Percentiles rank a stretch among this genome's conserved stretches.
phyloP scores from a whole-genome alignment of 1,140 invertebrate genomes.

The Oreohelix idahoensis region DNA sequence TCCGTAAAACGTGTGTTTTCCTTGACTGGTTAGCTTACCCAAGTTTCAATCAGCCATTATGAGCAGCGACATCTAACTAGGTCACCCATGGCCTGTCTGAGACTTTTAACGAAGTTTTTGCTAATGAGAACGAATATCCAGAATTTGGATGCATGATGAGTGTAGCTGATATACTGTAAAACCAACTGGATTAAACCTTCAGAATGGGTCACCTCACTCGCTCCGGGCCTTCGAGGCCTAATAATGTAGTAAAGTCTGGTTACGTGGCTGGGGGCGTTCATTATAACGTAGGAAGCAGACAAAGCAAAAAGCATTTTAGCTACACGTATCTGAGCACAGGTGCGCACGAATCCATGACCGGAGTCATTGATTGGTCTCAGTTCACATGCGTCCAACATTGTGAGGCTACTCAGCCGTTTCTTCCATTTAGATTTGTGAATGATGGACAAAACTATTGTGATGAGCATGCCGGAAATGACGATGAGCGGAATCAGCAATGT shows the following conservation, averaged over 20 bases:
- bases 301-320: conserved; percentile 58
- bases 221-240: neutral
- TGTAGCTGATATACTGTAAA: conserved; percentile 50
- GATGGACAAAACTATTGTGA: conserved; percentile 48
- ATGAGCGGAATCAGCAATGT: conserved; percentile 53
- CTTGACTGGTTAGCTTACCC: no score
- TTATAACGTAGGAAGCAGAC: conserved; percentile 50
- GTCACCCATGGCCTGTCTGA: neutral
- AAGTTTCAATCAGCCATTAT: neutral
- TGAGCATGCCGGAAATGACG: conserved; percentile 48
- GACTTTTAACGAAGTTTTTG: conserved; percentile 45
- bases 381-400: conserved; percentile 28
- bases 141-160: conserved; percentile 54
- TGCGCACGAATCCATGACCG: neutral
- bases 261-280: conserved; percentile 56
- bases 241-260: conserved; percentile 47
- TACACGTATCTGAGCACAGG: conserved; percentile 53
- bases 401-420: conserved; percentile 33
- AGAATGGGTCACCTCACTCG: neutral
- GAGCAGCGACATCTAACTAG: neutral
- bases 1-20: no score
- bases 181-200: conserved; percentile 46
- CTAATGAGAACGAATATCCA: conserved; percentile 54
- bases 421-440: conserved; percentile 35
- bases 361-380: conserved; percentile 18